phyloP scores from a whole-genome alignment of 2,113 vertebrate species.

The Entomyzon cyanotis region DNA sequence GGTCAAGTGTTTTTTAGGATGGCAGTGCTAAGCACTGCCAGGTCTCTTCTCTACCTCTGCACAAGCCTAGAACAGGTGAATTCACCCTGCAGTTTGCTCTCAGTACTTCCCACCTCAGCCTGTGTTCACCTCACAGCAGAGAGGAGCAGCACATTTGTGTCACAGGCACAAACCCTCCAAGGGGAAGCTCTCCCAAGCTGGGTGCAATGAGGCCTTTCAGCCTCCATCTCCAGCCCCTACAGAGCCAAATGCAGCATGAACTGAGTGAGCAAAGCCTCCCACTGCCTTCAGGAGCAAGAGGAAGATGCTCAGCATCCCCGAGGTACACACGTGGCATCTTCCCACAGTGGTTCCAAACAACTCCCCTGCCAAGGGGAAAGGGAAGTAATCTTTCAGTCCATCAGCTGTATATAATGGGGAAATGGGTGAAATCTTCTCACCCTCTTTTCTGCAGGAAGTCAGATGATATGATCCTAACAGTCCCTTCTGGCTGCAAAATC shows the following conservation, averaged over 20 bases:
- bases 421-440: background rate
- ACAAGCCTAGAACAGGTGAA: background rate
- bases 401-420: background rate
- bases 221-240: background rate
- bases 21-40: background rate
- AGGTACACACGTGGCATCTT: background rate
- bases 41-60: background rate
- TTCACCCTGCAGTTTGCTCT: background rate
- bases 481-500: background rate
- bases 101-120: background rate
- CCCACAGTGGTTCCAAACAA: background rate
- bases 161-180: background rate
- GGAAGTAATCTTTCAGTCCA: background rate
- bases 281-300: rapidly evolving
- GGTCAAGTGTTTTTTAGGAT: background rate
- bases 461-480: background rate
- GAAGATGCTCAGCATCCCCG: background rate
- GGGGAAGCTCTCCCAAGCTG: background rate
- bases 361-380: background rate
- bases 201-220: background rate
- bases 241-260: background rate
- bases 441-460: background rate
- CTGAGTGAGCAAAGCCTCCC: background rate
- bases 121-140: background rate
- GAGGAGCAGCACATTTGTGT: background rate